Conservation (phyloP, 2,888 invertebrate genomes). For the Bugulina stolonifera region DNA sequence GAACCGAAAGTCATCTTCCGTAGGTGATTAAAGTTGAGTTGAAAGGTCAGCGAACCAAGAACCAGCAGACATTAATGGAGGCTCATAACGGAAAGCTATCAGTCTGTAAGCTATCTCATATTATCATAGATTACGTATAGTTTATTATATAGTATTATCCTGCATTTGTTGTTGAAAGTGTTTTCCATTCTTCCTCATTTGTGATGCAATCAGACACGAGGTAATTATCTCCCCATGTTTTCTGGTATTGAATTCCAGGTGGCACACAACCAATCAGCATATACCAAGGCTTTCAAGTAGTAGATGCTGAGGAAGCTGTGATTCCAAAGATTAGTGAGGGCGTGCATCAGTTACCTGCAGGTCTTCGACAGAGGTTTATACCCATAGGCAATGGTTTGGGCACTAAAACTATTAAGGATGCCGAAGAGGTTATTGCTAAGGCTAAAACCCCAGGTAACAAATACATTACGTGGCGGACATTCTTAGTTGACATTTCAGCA, state of each 20-base stretch:
- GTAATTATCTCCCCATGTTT: too few relatives aligned
- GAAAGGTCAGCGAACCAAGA: neutral
- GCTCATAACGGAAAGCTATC: neutral
- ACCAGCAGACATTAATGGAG: neutral
- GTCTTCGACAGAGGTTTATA: constrained; percentile 24
- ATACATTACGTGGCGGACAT: too few relatives aligned
- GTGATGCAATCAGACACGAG: too few relatives aligned
- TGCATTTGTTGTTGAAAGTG: too few relatives aligned
- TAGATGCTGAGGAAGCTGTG: neutral
- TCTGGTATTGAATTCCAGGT: neutral
- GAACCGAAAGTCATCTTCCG: too few relatives aligned
- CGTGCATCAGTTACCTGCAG: constrained; percentile 12
- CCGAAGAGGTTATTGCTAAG: neutral
- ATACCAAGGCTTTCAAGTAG: constrained; percentile 6
- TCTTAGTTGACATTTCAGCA: too few relatives aligned
- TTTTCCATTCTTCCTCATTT: too few relatives aligned
- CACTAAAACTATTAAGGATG: neutral
- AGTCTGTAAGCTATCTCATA: constrained; percentile 4
- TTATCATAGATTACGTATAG: too few relatives aligned
- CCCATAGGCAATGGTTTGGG: constrained; percentile 13
- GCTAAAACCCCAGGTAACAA: neutral
- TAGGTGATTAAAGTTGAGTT: neutral
- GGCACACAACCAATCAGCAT: neutral
- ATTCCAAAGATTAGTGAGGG: neutral
- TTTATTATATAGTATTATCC: too few relatives aligned